Evolutionary conservation across 1,140 invertebrate species (phyloP).

Genomic region (Ceratoteleas bidentatus): DNA sequence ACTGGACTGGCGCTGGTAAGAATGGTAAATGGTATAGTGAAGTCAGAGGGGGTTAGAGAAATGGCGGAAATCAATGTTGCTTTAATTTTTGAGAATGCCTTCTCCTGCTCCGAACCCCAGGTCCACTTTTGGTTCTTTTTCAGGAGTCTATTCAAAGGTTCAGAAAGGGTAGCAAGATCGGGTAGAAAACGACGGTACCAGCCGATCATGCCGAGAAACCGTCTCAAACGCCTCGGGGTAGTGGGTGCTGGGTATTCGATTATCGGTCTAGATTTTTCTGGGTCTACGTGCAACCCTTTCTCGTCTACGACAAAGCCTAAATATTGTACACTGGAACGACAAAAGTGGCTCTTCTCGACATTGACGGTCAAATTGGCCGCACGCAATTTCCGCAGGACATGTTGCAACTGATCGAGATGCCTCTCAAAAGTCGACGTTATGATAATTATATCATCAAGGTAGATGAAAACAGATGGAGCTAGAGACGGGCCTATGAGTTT

Average conservation of each 20-base stretch:
- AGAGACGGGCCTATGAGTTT: conserved; percentile 27
- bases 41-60: not conserved
- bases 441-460: conserved; percentile 68
- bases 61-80: not conserved
- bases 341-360: not conserved
- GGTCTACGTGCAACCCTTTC: not conserved
- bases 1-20: not conserved
- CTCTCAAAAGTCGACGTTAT: conserved; percentile 55
- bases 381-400: not conserved
- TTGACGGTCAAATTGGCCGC: not conserved
- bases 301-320: not conserved
- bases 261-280: not conserved
- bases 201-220: conserved; percentile 10
- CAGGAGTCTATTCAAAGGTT: not conserved
- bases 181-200: conserved; percentile 2
- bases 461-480: conserved; percentile 34
- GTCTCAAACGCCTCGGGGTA: conserved; percentile 58
- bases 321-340: not conserved
- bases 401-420: conserved; percentile 43
- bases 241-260: conserved; percentile 1
- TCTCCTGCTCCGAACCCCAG: not conserved
- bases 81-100: not conserved
- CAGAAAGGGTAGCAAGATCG: not conserved
- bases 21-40: not conserved
- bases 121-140: not conserved